Conservation (phyloP, 2,888 invertebrate genomes). For the Eristalis pertinax region DNA sequence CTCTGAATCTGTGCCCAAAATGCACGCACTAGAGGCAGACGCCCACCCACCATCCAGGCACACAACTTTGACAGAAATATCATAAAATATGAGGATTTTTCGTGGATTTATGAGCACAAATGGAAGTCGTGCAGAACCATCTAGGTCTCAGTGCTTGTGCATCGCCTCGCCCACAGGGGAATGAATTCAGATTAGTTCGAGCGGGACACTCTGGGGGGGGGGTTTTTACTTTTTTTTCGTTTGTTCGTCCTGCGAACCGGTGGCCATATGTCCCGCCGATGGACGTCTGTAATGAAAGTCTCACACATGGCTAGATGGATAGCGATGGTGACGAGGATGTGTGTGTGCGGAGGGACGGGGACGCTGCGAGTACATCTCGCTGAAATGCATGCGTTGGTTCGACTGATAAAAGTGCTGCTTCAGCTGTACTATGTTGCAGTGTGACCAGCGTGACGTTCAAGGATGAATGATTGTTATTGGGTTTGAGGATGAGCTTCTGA, state of each 20-base stretch:
- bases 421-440: not conserved
- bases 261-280: slow-evolving; percentile 63
- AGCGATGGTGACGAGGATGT: slow-evolving; percentile 17
- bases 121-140: slow-evolving; percentile 20
- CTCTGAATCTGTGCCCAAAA: not conserved
- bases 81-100: slow-evolving; percentile 72
- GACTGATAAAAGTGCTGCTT: slow-evolving; percentile 51
- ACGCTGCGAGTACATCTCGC: not conserved
- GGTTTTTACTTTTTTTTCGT: not conserved
- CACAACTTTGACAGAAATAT: slow-evolving; percentile 67
- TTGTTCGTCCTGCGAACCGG: not conserved
- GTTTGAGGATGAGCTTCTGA: slow-evolving; percentile 43
- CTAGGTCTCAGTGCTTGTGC: slow-evolving; percentile 1
- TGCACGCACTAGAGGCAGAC: not conserved
- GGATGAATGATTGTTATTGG: slow-evolving; percentile 67
- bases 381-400: slow-evolving; percentile 47
- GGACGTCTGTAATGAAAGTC: slow-evolving; percentile 65
- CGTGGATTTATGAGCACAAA: slow-evolving; percentile 67
- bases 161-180: slow-evolving; percentile 47
- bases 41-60: not conserved
- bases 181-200: slow-evolving; percentile 72
- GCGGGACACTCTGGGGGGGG: not conserved
- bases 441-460: slow-evolving; percentile 46
- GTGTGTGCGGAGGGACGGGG: not conserved
- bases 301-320: slow-evolving; percentile 51